Conservation (phyloP, 2,888 invertebrate species). For the Listrodromus nycthemerus region DNA sequence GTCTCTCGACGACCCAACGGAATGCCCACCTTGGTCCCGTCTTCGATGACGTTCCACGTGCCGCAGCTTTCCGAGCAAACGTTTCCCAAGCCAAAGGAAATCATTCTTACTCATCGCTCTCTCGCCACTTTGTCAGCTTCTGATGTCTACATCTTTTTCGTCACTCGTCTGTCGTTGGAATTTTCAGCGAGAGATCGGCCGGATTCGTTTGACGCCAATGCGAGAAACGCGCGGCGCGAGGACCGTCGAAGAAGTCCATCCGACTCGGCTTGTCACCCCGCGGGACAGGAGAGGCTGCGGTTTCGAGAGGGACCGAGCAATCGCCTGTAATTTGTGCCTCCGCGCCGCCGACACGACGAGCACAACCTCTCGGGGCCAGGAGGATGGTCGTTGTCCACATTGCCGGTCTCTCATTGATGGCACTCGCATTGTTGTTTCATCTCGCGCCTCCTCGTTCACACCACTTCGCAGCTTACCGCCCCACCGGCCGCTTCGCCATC, state of each 20-base stretch:
- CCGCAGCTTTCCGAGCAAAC: not conserved
- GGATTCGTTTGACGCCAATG: slow-evolving; percentile 56
- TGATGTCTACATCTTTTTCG: not conserved
- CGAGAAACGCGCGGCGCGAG: slow-evolving; percentile 16
- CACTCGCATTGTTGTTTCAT: slow-evolving; percentile 77
- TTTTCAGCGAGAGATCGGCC: slow-evolving; percentile 19
- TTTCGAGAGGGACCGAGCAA: slow-evolving; percentile 69
- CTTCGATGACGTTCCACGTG: not conserved
- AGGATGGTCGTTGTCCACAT: slow-evolving; percentile 40
- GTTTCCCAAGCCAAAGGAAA: not conserved
- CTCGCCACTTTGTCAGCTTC: not conserved
- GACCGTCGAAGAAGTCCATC: slow-evolving; percentile 51
- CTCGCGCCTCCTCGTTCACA: slow-evolving; percentile 67
- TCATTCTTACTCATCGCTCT: not conserved
- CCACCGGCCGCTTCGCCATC: slow-evolving; percentile 5
- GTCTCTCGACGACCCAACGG: slow-evolving; percentile 30
- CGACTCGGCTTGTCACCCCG: slow-evolving; percentile 77
- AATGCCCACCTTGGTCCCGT: slow-evolving; percentile 1
- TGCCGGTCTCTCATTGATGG: slow-evolving; percentile 73
- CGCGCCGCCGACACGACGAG: slow-evolving; percentile 71
- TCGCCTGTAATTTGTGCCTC: slow-evolving; percentile 82
- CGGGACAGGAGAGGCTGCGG: slow-evolving; percentile 73
- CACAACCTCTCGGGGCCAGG: slow-evolving; percentile 18
- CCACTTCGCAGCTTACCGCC: slow-evolving; percentile 44
- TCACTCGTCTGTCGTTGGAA: not conserved